These are phyloP conservation scores for Caerostris extrusa DNA, from an alignment of 1,140 invertebrate genomes.

Conservation along the genomic window DNA sequence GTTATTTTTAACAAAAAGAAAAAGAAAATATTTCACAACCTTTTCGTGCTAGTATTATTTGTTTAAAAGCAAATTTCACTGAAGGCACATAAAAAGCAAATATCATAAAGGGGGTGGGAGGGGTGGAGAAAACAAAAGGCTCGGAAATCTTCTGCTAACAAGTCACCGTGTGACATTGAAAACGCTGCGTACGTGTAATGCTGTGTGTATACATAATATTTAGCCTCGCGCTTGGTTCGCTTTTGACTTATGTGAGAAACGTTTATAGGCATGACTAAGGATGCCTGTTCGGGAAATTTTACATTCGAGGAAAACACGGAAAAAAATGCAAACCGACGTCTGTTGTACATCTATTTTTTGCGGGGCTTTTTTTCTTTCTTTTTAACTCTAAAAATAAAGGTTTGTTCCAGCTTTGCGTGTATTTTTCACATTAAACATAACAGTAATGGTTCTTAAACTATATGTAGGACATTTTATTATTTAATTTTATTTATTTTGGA, in stretches of 20 bases:
- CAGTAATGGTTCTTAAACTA: too few species aligned
- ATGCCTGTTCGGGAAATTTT: conserved; percentile 3
- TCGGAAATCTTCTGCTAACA: neutral
- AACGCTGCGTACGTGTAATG: conserved; percentile 47
- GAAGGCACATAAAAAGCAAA: neutral
- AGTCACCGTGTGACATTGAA: conserved; percentile 67
- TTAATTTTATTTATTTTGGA: too few species aligned
- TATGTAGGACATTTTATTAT: too few species aligned
- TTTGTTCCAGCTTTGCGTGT: too few species aligned
- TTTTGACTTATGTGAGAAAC: conserved; percentile 66
- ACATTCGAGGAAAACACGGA: neutral
- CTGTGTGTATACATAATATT: neutral
- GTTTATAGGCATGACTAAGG: conserved; percentile 52
- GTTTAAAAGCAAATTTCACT: neutral
- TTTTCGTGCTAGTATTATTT: neutral
- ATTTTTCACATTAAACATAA: too few species aligned
- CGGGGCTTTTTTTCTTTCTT: too few species aligned
- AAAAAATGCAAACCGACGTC: neutral
- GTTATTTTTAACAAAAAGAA: too few species aligned
- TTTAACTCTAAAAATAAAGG: too few species aligned
- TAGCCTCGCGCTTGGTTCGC: conserved; percentile 15
- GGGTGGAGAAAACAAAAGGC: neutral
- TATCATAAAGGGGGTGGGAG: neutral
- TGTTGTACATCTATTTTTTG: too few species aligned
- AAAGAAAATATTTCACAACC: neutral